A percentile compares a stretch with the other conserved stretches of the same genome.
Evolutionary conservation across 2,113 vertebrate genomes (phyloP).

Genomic region (Hypanus sabinus): DNA sequence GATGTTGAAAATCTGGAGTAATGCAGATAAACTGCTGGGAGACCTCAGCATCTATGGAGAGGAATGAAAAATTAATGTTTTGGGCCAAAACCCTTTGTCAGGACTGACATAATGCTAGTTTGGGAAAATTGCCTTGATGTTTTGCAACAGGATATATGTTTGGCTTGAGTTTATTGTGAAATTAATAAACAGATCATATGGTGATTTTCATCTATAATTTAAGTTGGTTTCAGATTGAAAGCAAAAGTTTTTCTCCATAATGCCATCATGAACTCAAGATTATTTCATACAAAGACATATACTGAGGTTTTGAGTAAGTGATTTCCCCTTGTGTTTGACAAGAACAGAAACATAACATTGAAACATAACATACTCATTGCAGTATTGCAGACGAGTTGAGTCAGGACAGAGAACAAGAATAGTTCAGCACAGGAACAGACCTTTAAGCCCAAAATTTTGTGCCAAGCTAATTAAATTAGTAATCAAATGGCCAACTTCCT

Average conservation of each 20-base stretch:
- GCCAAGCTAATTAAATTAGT: no score
- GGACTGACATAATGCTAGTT: no score
- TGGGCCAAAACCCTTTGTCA: no score
- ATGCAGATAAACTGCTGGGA: no score
- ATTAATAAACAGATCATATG: not conserved
- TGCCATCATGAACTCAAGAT: not conserved
- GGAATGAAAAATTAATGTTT: no score
- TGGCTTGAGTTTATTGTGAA: not conserved
- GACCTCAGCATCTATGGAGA: no score
- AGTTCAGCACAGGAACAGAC: no score
- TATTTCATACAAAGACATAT: not conserved
- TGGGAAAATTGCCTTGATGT: not conserved
- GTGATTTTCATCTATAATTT: not conserved
- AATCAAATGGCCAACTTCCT: no score
- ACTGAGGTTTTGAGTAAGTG: not conserved
- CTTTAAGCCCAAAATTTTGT: no score
- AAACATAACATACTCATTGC: no score
- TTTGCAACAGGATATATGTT: not conserved
- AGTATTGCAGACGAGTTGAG: not conserved
- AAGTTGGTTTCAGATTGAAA: not conserved
- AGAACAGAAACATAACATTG: not conserved
- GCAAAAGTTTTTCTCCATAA: not conserved
- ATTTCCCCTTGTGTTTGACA: not conserved
- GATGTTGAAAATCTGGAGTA: no score
- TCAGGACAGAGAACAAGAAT: no score